These are phyloP conservation scores for Odiellus spinosus DNA, from an alignment of 2,888 invertebrate species.

Conservation along the genomic window DNA sequence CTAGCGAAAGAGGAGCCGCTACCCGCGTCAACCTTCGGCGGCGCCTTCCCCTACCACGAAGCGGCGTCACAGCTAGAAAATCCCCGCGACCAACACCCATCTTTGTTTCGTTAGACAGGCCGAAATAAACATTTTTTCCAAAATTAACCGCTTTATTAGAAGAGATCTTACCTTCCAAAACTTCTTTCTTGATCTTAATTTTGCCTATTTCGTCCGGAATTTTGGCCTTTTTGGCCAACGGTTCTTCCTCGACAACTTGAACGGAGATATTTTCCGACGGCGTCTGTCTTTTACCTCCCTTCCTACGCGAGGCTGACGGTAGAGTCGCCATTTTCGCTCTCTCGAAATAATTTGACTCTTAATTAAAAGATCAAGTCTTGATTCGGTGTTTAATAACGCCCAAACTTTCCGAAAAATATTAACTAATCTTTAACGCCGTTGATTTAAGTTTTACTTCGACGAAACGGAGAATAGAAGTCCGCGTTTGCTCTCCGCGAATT, in stretches of 20 bases:
- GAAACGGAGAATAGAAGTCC: no score
- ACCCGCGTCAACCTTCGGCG: no score
- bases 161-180: constrained; percentile 8
- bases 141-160: background rate
- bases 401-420: background rate
- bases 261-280: constrained; percentile 1
- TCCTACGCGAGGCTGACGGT: constrained; percentile 8
- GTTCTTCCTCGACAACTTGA: constrained; percentile 9
- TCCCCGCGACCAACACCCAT: no score
- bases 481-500: no score
- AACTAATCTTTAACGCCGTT: no score
- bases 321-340: constrained; percentile 14
- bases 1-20: no score
- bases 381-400: background rate
- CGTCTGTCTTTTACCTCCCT: constrained; percentile 13
- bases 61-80: no score
- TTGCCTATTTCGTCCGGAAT: constrained; percentile 1
- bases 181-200: constrained; percentile 4
- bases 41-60: no score
- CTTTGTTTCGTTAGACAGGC: no score
- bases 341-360: background rate
- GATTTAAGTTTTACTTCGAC: no score
- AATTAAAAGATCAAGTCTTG: background rate
- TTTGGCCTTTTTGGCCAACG: constrained; percentile 13
- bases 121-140: no score